Evolutionary conservation across 2,113 vertebrate species (phyloP).

Genomic region (Trematomus loennbergii): DNA sequence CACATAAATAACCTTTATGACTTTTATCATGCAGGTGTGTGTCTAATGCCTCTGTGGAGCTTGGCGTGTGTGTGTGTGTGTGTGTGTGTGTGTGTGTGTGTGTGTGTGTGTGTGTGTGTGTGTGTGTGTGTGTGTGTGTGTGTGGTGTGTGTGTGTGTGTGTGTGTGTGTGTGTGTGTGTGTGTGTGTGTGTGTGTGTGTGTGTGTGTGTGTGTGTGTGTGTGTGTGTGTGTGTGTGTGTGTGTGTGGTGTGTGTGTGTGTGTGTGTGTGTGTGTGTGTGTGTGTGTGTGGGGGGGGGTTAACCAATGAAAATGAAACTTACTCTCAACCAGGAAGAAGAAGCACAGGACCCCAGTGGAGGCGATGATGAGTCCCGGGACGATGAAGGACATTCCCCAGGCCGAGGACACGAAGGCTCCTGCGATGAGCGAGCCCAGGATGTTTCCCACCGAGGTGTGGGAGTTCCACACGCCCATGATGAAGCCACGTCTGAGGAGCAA

Average conservation of each 20-base stretch:
- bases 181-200: too few species aligned
- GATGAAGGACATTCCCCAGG: slow-evolving; percentile 94
- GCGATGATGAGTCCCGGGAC: slow-evolving; percentile 92
- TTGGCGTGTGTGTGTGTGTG: too few species aligned
- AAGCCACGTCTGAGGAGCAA: slow-evolving; percentile 87
- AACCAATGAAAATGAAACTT: slow-evolving; percentile 67
- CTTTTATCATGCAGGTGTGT: not conserved
- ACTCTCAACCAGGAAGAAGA: slow-evolving; percentile 98
- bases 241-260: not conserved
- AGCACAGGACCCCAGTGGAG: slow-evolving; percentile 88
- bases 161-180: too few species aligned
- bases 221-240: not conserved
- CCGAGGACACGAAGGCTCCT: slow-evolving; percentile 87
- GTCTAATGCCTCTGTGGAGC: not conserved
- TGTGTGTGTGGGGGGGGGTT: too few species aligned
- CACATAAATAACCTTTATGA: too few species aligned
- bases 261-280: too few species aligned
- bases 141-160: too few species aligned
- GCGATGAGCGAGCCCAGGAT: slow-evolving; percentile 97
- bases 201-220: not conserved
- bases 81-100: too few species aligned
- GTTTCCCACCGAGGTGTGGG: slow-evolving; percentile 97
- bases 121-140: too few species aligned
- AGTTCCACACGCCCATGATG: slow-evolving; percentile 99
- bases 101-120: too few species aligned